Base-by-base conservation (phyloP, 2,113 vertebrate genomes). In the Mustela lutreola region DNA sequence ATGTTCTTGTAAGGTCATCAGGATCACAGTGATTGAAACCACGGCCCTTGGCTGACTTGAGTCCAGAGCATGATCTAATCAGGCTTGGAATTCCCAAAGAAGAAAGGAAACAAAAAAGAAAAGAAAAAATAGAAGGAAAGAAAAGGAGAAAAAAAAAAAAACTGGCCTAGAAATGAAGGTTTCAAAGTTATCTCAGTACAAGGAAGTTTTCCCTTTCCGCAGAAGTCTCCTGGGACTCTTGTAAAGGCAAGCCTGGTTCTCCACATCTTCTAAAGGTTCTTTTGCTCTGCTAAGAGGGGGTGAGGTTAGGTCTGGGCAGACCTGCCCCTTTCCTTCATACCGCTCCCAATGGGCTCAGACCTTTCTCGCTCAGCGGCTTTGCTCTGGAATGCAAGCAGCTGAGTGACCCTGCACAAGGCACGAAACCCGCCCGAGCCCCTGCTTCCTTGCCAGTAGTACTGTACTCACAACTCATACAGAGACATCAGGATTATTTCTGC, bases 21-120 rank as follows among this genome's bases (percentile, higher is more conserved):
- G 92, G 86, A 97, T 98, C 97, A 89, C n/a, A 82, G 50, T 98
- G 98, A 98, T 98, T 98, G 98, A 98, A 98, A 97, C 94, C 92
- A 97, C 80, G 71, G 97, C 98, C 95, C 97, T 93, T 98, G 98
- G 98, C 98, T 95, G 91, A 95, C 80, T 50, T 89, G 81, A 22
- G 28, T 85, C 97, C 96, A 89, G 95, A 98, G 97, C 95, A 94
- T 98, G 98, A 98, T 95, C 98, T 98, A 98, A 98, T 98, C 96
- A 58, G 89, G 94, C 85, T 98, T 99, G 97, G 96, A 97, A 98
- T 97, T 97, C 94, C 96, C 97, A 93, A 94, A 89, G 85, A 9
- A 14, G 73, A 60, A 76, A 90, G 70, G 31, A 36, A 26, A 50
- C 21, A 79, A 33, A 50, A 50, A 22, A 9, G 15, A 10, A 48